phyloP scores from a whole-genome alignment of 2,113 vertebrate species.

The Eubucco bourcierii region DNA sequence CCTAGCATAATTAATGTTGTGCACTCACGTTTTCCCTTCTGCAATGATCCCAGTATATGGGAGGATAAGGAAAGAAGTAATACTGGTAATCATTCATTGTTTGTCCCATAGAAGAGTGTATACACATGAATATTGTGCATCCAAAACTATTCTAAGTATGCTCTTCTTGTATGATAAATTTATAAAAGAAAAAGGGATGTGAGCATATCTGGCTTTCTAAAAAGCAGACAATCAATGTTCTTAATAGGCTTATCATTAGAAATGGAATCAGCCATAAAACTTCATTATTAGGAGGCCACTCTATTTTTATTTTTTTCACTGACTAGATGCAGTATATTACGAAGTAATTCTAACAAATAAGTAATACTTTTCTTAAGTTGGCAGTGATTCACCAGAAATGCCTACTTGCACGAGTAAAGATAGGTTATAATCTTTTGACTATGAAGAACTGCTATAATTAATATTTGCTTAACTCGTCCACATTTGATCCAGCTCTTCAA shows the following conservation, averaged over 20 bases:
- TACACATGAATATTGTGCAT: neutral
- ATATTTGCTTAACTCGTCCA: neutral
- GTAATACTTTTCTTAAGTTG: neutral
- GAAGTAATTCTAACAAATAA: neutral
- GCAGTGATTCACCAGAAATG: neutral
- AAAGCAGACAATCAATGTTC: neutral
- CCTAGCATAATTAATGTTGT: neutral
- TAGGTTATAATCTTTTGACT: neutral
- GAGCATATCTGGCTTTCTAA: neutral
- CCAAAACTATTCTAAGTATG: neutral
- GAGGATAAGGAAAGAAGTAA: neutral
- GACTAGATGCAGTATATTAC: neutral
- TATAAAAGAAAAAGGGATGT: neutral
- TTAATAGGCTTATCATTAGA: neutral
- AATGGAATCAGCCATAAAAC: neutral
- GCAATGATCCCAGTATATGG: neutral
- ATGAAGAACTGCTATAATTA: neutral
- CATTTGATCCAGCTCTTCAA: neutral
- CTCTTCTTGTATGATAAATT: neutral
- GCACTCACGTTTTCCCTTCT: neutral
- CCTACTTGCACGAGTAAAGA: neutral
- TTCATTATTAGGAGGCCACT: neutral
- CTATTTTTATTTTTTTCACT: neutral
- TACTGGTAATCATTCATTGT: neutral
- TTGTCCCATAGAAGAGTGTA: neutral